phyloP scores from a whole-genome alignment of 2,888 invertebrate species.

The Steinernema carpocapsae region DNA sequence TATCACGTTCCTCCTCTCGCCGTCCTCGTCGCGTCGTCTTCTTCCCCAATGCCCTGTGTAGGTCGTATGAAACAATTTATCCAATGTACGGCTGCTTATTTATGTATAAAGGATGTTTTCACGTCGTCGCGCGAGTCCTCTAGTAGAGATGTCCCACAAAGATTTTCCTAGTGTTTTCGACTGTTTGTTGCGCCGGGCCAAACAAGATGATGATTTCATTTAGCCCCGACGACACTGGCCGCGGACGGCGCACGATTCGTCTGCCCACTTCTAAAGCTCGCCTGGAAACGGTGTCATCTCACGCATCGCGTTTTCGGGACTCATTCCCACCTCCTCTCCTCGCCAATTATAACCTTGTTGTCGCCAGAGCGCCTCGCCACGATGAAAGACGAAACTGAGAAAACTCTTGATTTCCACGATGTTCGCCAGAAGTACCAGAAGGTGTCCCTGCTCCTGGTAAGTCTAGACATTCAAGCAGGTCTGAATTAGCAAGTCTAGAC shows the following conservation, averaged over 20 bases:
- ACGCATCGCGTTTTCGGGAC: neutral
- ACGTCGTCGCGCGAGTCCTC: neutral
- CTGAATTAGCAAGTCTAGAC: neutral
- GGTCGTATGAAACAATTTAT: conserved; percentile 17
- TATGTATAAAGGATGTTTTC: conserved; percentile 23
- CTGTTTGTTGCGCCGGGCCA: too few relatives aligned
- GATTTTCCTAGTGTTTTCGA: too few relatives aligned
- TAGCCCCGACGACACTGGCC: too few relatives aligned
- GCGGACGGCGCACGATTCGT: too few relatives aligned
- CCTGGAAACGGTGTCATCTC: neutral
- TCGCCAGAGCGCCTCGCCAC: neutral
- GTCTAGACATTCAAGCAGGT: neutral
- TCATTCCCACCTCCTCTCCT: neutral
- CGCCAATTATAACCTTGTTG: too few relatives aligned
- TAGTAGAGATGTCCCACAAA: too few relatives aligned
- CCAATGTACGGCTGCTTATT: conserved; percentile 22
- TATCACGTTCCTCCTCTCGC: neutral
- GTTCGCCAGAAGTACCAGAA: conserved; percentile 7
- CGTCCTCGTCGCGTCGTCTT: conserved; percentile 6
- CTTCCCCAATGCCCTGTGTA: conserved; percentile 26
- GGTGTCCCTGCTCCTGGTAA: neutral
- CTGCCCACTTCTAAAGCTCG: neutral
- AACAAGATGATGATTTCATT: too few relatives aligned
- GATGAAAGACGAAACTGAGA: neutral
- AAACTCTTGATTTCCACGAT: conserved; percentile 5